Evolutionary conservation across 1,140 invertebrate species (phyloP).

Genomic region (Centruroides sculpturatus): DNA sequence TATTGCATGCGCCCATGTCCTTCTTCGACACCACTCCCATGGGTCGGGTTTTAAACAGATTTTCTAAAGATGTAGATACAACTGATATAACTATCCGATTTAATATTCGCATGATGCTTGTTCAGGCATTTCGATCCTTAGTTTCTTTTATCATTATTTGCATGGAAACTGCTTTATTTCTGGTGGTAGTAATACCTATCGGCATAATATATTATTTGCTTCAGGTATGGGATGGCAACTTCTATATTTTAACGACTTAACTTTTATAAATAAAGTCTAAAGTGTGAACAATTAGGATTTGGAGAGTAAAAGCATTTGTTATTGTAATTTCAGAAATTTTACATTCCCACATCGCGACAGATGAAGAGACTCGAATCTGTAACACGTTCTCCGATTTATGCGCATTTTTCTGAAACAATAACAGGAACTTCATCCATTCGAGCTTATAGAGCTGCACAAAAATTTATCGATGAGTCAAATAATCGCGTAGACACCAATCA

Average conservation of each 20-base stretch:
- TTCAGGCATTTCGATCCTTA: conserved; percentile 49
- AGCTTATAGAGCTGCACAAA: conserved; percentile 29
- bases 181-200: conserved; percentile 67
- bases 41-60: conserved; percentile 58
- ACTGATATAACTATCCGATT: conserved; percentile 35
- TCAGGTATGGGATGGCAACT: conserved; percentile 32
- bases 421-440: conserved; percentile 41
- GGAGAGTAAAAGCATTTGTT: background rate
- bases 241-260: too few relatives aligned
- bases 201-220: conserved; percentile 76
- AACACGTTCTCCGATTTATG: conserved; percentile 94
- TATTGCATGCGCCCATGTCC: conserved; percentile 47
- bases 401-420: conserved; percentile 91
- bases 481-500: conserved; percentile 51
- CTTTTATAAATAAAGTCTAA: too few relatives aligned
- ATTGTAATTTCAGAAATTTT: conserved; percentile 57
- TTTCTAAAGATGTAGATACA: conserved; percentile 35
- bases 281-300: background rate
- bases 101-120: conserved; percentile 32
- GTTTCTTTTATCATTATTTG: conserved; percentile 59
- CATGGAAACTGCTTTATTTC: conserved; percentile 58
- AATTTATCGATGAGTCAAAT: conserved; percentile 27
- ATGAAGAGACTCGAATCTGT: conserved; percentile 90
- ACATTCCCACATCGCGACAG: conserved; percentile 84
- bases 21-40: conserved; percentile 50